Percentiles rank a stretch among this genome's conserved stretches.
Evolutionary conservation across 1,140 invertebrate species (phyloP).

Genomic region (Drosophila pallidifrons): DNA sequence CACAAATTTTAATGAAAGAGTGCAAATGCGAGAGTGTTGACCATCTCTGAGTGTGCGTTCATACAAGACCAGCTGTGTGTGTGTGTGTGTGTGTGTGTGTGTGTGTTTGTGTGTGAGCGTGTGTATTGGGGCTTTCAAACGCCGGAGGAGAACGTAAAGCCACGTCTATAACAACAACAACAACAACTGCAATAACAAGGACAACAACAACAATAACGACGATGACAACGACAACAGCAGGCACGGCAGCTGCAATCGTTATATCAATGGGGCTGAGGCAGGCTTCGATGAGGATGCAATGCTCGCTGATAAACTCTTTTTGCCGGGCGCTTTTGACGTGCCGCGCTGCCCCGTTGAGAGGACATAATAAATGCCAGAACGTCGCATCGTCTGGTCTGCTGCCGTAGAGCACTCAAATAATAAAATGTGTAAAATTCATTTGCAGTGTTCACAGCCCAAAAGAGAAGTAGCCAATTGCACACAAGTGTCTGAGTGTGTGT

Average conservation of each 20-base stretch:
- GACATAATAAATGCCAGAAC: constrained; percentile 76
- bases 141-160: constrained; percentile 36
- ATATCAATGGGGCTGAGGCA: constrained; percentile 38
- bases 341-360: constrained; percentile 59
- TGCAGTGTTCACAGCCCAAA: constrained; percentile 37
- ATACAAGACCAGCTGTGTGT: not conserved
- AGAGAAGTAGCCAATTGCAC: constrained; percentile 59
- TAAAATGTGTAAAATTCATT: constrained; percentile 58
- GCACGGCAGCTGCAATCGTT: constrained; percentile 48
- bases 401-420: constrained; percentile 46
- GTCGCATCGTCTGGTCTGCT: constrained; percentile 5
- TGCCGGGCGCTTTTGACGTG: constrained; percentile 66
- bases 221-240: constrained; percentile 29
- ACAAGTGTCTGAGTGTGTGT: constrained; percentile 30
- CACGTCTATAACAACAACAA: constrained; percentile 30
- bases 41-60: not conserved
- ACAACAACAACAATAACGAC: not conserved
- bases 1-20: constrained; percentile 79
- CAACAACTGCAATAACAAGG: constrained; percentile 33
- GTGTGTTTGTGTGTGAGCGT: constrained; percentile 2
- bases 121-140: constrained; percentile 41
- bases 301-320: constrained; percentile 78
- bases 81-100: constrained; percentile 9
- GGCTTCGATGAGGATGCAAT: constrained; percentile 12
- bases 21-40: constrained; percentile 51